These are phyloP conservation scores for Chelonia mydas DNA, from an alignment of 2,797 vertebrate species.

Conservation along the genomic window DNA sequence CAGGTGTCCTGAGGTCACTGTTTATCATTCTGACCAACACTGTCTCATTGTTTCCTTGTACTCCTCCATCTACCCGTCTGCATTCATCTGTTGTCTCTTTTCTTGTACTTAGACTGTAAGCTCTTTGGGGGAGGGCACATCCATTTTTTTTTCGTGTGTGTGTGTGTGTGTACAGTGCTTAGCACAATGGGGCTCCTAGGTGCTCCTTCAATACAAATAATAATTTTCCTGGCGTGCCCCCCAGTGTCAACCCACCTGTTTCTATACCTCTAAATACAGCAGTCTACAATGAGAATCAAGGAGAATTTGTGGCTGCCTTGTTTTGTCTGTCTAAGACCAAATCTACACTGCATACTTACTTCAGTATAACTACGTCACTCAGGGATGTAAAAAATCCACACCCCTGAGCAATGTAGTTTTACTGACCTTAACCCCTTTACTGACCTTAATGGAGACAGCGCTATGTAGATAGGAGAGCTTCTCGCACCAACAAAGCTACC, in stretches of 20 bases:
- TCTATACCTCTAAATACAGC: background rate
- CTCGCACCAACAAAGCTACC: no score
- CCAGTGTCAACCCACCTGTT: background rate
- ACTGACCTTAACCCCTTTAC: background rate
- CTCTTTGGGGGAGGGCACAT: background rate
- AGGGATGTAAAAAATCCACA: background rate
- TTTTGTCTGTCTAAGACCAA: background rate
- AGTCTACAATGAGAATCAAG: background rate
- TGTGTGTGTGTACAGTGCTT: background rate
- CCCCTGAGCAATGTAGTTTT: background rate
- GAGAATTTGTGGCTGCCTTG: background rate
- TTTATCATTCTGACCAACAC: background rate
- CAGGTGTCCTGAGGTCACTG: no score
- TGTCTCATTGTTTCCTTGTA: background rate
- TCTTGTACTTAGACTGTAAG: background rate
- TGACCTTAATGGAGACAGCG: background rate
- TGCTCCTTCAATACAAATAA: background rate
- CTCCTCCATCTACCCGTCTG: background rate
- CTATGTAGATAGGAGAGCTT: background rate
- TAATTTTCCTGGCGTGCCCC: background rate
- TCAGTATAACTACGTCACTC: background rate
- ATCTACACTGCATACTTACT: background rate
- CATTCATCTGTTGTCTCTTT: background rate
- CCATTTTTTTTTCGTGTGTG: background rate
- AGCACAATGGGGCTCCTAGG: accelerated